phyloP scores from a whole-genome alignment of 2,888 invertebrate genomes.

The Caenorhabditis macrosperma region DNA sequence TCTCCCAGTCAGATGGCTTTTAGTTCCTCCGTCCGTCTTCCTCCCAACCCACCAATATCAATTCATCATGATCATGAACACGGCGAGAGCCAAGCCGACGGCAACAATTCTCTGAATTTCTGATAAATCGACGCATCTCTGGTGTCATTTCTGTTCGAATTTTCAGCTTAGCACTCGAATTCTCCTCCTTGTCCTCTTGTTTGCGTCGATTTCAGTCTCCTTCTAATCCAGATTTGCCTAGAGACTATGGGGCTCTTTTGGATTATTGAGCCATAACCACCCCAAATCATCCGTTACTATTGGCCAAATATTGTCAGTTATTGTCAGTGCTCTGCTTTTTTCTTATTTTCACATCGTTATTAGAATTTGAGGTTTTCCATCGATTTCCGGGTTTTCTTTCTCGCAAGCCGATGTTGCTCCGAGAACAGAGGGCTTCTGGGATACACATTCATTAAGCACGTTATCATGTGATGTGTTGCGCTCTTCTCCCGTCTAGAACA shows the following conservation, averaged over 20 bases:
- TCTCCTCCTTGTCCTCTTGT: conserved; percentile 13
- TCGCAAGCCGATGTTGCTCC: not conserved
- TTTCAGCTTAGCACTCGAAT: conserved; percentile 13
- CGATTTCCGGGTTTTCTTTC: not conserved
- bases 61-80: conserved; percentile 15
- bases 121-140: too few species aligned
- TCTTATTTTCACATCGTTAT: too few species aligned
- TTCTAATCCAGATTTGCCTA: conserved; percentile 45
- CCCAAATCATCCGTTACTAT: conserved; percentile 1
- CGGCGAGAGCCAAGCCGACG: too few species aligned
- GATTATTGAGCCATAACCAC: conserved; percentile 34
- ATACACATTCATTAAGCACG: not conserved
- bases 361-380: not conserved
- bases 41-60: not conserved
- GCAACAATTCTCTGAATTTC: too few species aligned
- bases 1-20: conserved; percentile 7
- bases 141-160: not conserved
- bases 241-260: conserved; percentile 24
- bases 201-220: conserved; percentile 22
- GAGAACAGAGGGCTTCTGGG: not conserved
- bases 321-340: not conserved
- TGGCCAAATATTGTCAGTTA: conserved; percentile 1
- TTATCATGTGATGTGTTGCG: not conserved
- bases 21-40: not conserved
- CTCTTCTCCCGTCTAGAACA: not conserved